Base-by-base conservation (phyloP, 2,888 invertebrate genomes). In the Ennomos fuscantarius region DNA sequence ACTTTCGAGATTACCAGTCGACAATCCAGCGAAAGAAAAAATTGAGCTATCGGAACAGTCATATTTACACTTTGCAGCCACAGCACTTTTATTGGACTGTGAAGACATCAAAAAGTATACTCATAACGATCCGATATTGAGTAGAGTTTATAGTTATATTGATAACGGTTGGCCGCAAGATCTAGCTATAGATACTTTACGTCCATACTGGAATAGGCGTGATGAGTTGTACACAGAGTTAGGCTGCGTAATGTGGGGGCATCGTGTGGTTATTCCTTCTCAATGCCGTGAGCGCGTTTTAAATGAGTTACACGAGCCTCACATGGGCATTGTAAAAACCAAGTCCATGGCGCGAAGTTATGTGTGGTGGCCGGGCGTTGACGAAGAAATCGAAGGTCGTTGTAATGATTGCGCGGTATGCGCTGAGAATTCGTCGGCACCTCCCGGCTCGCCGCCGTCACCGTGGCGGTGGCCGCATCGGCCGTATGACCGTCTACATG, bases 301-400 rank as follows among this genome's bases (percentile, higher is more conserved):
- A 36, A 2, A 2, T 2, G 42, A 13, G 12, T 31, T 63, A 32
- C 63, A 63, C 49, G 60, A 61, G 8, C 11, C 58, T 0, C 65
- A 65, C 8, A 63, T 62, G 61, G 63, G 62, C 0, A 60, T 66
- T 10, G 62, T 62, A 0, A 64, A 64, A 43, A 54, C 62, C 0
- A 66, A 63, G 24, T 15, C 55, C 3, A 47, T 53, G 8, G 64
- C 64, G 1, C 43, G 66, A 0, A 59, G 62, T 9, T 64, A 63
- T 34, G 48, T 63, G n/a, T 62, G 60, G 62, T 65, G 57, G 60
- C 55, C 64, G 13, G 62, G 62, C 1, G 35, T 65, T 0, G 65
- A 55, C 81, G 70, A 53, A 80, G 68, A 41, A 74, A 10, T 67
- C 0, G 61, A 67, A 10, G 24, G 13, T 0, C 35, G 35, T n/a